Base-by-base conservation (phyloP, 2,797 vertebrate species). In the Eleutherodactylus coqui region DNA sequence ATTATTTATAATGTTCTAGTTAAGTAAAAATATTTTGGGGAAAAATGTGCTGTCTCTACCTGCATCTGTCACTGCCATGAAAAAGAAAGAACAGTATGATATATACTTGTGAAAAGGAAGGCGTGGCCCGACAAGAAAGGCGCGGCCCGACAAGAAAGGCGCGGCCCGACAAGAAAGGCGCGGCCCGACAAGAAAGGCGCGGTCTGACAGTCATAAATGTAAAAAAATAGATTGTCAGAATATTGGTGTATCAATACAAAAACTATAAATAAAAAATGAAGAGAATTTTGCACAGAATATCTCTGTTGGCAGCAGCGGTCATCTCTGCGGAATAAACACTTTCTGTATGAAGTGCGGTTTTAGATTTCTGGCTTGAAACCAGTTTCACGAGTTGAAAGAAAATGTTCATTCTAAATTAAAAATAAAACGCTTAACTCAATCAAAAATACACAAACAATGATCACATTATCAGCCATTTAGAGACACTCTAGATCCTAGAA, bases 331-430 rank as follows among this genome's bases (percentile, higher is more conserved):
- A 34, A 24, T 38, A 38, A 38, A 19, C n/a, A 13, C 17, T 24
- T 41, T 70, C 36, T 70, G 24, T 41, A 10, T n/a, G 67, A 70
- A 70, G 27, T 45, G 24, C 24, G 5, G 21, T 45, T 73, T 27
- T 13, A 45, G 24, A 45, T 5, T 14, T 43, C 11, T 45, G 70
- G 70, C 70, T 21, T 27, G 3, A 24, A 14, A 41, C 70, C 70
- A 73, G 41, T 73, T 73, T 45, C 69, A 72, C 38, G 27, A 72
- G 69, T 5, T 45, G 11, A 45, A 21, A 73, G 70, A 73, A 73
- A 45, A 73, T 73, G 69, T 45, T 73, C 13, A 11, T 73, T 72
- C 11, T 45, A 73, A 43, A 73, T 24, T 34, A 5, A 34, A 67
- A 67, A 13, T 43, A 41, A 41, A 67, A 21, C 27, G 24, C n/a